Evolutionary conservation across 2,113 vertebrate genomes (phyloP).

Genomic region (Perca schrenkii): DNA sequence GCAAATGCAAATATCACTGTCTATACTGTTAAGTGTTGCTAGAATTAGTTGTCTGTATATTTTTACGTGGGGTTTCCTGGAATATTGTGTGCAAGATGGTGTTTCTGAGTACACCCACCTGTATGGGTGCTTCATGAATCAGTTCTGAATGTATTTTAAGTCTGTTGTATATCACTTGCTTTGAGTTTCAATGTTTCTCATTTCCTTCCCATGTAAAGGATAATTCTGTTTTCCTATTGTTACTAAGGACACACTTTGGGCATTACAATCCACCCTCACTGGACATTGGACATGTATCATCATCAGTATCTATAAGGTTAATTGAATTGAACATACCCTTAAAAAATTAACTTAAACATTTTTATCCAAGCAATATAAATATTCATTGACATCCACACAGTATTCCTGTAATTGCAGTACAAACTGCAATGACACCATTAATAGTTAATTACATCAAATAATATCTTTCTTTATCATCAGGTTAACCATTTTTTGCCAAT

Average conservation of each 20-base stretch:
- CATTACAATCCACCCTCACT: slow-evolving; percentile 49
- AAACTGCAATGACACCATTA: slow-evolving; percentile 13
- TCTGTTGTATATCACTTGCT: slow-evolving; percentile 54
- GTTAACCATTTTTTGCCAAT: slow-evolving; percentile 31
- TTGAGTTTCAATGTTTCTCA: slow-evolving; percentile 68
- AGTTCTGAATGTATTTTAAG: slow-evolving; percentile 48
- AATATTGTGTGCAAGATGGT: slow-evolving; percentile 42
- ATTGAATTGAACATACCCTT: neutral
- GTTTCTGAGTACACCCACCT: slow-evolving; percentile 37
- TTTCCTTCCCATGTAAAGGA: slow-evolving; percentile 60
- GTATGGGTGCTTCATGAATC: slow-evolving; percentile 48
- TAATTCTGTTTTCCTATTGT: slow-evolving; percentile 76
- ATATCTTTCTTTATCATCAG: slow-evolving; percentile 15
- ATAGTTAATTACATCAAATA: slow-evolving; percentile 6
- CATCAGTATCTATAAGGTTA: slow-evolving; percentile 9
- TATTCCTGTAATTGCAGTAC: slow-evolving; percentile 13
- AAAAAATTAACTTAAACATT: slow-evolving; percentile 1
- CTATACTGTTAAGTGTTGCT: slow-evolving; percentile 47
- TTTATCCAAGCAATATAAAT: neutral
- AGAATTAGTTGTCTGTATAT: slow-evolving; percentile 42
- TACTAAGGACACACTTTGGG: slow-evolving; percentile 32
- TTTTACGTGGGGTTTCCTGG: slow-evolving; percentile 56
- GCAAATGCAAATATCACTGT: slow-evolving; percentile 69
- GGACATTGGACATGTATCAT: slow-evolving; percentile 43
- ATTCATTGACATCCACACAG: slow-evolving; percentile 23